Evolutionary conservation across 2,797 vertebrate genomes (phyloP).

Genomic region (Pantherophis alleghaniensis): DNA sequence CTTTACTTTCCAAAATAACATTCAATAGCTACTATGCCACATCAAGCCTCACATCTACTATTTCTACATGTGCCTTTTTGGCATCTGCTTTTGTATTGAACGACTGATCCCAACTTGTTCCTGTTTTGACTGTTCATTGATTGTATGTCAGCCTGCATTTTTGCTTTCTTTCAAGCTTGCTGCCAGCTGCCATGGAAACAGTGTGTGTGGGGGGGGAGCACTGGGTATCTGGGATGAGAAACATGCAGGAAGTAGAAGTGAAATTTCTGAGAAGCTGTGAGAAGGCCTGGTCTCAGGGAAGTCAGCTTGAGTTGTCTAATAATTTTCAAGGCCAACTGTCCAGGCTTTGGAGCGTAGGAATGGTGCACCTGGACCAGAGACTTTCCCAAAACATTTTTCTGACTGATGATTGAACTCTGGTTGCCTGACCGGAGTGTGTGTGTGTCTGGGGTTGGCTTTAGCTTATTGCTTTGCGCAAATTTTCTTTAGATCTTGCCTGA

Average conservation of each 20-base stretch:
- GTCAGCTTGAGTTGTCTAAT: background rate
- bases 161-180: background rate
- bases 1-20: background rate
- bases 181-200: background rate
- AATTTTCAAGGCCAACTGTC: background rate
- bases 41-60: background rate
- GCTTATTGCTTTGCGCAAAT: background rate
- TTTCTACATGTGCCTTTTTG: background rate
- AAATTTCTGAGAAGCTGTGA: background rate
- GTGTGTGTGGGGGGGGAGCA: fast-evolving
- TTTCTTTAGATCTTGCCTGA: background rate
- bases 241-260: background rate
- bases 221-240: background rate
- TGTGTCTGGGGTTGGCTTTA: background rate
- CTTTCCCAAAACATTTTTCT: background rate
- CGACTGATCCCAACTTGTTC: background rate
- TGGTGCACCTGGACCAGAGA: background rate
- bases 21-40: background rate
- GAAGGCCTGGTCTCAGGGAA: background rate
- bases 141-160: background rate
- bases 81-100: background rate
- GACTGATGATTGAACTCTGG: background rate
- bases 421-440: background rate
- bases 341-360: background rate
- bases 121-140: background rate